Evolutionary conservation across 1,140 invertebrate species (phyloP), one percentile per base, ranked within the genome.

Genomic region (Aphaenogaster floridana): DNA sequence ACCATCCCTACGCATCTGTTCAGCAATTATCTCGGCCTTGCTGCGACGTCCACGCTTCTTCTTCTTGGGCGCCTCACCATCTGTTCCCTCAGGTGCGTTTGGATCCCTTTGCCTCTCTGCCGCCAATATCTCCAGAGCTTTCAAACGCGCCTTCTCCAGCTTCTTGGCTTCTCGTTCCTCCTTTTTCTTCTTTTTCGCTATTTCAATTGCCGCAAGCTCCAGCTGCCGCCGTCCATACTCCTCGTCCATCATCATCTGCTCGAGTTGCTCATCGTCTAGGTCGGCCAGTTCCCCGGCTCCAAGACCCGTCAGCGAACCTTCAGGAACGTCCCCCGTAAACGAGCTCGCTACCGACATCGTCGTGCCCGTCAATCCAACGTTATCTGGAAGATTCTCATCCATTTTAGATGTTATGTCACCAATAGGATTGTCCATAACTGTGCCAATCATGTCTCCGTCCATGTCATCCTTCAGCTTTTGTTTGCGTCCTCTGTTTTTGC

Each of bases 241-340:
- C 91, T 97, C 96, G 88, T 97, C 96, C 92, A 97, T 96, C 96
- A 96, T 97, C 94, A 96, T 95, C 77, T 96, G 95, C 2, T 96
- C 96, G 21, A 97, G 94, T 52, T 96, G 96, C 63, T 96, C 96
- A n/a, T 96, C 96, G 81, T 96, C 96, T 80, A 97, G 94, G 5
- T 96, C 96, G 11, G 92, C 95, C 2, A 96, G 92, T 57, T 96
- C 96, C 4, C 94, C 94, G 0, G 95, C 92, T 2, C 95, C 95
- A 64, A 96, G 86, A 8, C 94, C 94, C 0, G 94, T 91, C 2
- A 95, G 74, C 0, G 94, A 94, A 63, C 93, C 93, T 71, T 93
- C 93, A 17, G 91, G 86, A 21, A 91, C 93, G 11, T 93, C 92
- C 0, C 91, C 91, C 3, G 92, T 92, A 52, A 91, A 92, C 13